phyloP scores from a whole-genome alignment of 2,113 vertebrate genomes.

The Plecturocebus donacophilus region DNA sequence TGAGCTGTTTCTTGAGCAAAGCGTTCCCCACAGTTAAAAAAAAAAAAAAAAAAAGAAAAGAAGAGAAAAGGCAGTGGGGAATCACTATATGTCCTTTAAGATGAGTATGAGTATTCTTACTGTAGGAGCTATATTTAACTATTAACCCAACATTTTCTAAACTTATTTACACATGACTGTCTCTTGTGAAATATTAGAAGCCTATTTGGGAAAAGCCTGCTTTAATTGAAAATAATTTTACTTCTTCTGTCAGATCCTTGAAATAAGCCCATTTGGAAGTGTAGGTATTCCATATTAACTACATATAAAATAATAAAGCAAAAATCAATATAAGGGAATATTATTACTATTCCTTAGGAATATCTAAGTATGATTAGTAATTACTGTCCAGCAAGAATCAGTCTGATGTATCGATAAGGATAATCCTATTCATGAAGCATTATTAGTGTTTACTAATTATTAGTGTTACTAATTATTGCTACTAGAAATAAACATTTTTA shows the following conservation, averaged over 20 bases:
- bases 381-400: neutral
- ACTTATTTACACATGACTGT: neutral
- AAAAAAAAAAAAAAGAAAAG: neutral
- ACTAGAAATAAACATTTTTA: neutral
- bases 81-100: neutral
- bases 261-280: neutral
- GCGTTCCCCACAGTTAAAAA: neutral
- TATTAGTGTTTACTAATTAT: slow-evolving; percentile 23
- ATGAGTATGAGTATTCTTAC: neutral
- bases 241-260: neutral
- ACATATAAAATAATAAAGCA: neutral
- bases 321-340: neutral
- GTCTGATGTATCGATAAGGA: neutral
- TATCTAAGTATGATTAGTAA: neutral
- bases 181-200: neutral
- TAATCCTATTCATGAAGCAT: neutral
- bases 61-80: neutral
- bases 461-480: too few relatives aligned
- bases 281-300: neutral
- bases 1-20: neutral
- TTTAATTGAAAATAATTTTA: slow-evolving; percentile 45
- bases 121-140: neutral
- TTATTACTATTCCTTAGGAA: slow-evolving; percentile 6
- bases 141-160: neutral
- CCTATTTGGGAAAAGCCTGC: neutral